Evolutionary conservation across 1,140 invertebrate species (phyloP).

Genomic region (Drosophila virilis): DNA sequence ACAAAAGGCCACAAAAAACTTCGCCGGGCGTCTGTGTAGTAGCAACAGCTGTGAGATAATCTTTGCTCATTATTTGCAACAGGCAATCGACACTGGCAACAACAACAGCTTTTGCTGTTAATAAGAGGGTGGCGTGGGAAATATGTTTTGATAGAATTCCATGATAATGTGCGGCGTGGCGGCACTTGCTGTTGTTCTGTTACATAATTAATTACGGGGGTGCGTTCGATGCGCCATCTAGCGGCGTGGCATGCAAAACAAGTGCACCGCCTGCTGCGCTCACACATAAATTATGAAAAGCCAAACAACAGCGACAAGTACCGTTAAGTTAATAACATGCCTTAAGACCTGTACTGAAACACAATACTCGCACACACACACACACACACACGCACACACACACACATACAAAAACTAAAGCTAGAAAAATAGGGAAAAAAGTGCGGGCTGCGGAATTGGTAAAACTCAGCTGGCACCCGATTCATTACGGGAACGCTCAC

Average conservation of each 20-base stretch:
- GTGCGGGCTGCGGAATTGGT: conserved; percentile 28
- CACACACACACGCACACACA: conserved; percentile 49
- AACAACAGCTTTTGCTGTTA: conserved; percentile 59
- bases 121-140: conserved; percentile 74
- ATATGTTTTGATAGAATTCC: conserved; percentile 49
- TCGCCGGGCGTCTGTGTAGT: conserved; percentile 13
- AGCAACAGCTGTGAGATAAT: conserved; percentile 68
- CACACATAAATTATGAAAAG: conserved; percentile 79
- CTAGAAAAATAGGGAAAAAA: conserved; percentile 38
- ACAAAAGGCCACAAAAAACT: conserved; percentile 16
- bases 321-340: conserved; percentile 78
- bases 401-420: conserved; percentile 38
- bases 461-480: conserved; percentile 41
- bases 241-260: conserved; percentile 66
- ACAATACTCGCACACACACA: conserved; percentile 37
- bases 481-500: conserved; percentile 73
- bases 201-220: conserved; percentile 73
- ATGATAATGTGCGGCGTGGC: conserved; percentile 21
- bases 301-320: conserved; percentile 63
- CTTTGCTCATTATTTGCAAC: conserved; percentile 54
- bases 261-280: conserved; percentile 63
- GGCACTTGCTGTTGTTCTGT: conserved; percentile 49
- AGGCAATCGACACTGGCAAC: conserved; percentile 23
- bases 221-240: conserved; percentile 48
- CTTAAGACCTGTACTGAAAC: conserved; percentile 65